Evolutionary conservation across 2,113 vertebrate species (phyloP).

Genomic region (Chaenogobius annularis): DNA sequence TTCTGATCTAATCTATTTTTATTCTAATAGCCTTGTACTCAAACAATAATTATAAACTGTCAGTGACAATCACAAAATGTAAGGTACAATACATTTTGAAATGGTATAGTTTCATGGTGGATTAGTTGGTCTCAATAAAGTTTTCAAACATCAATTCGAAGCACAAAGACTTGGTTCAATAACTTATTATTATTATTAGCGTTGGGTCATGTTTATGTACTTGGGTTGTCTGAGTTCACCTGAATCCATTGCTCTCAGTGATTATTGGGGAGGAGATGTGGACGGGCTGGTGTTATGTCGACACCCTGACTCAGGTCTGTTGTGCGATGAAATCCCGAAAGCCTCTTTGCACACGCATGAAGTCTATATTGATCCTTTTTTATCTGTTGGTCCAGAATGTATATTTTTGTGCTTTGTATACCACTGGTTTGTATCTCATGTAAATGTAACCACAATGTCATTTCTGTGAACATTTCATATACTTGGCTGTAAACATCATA

Average conservation of each 20-base stretch:
- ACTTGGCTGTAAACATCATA: not conserved
- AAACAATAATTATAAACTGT: not conserved
- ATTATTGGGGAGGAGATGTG: not conserved
- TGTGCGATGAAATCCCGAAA: not conserved
- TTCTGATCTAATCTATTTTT: not conserved
- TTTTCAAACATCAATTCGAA: not conserved
- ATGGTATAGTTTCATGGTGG: not conserved
- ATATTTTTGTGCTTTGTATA: slow-evolving; percentile 1
- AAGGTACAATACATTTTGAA: not conserved
- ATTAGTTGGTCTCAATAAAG: not conserved
- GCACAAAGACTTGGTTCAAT: not conserved
- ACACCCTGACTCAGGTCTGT: not conserved
- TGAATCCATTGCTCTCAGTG: not conserved
- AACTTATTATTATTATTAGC: not conserved
- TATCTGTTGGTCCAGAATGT: not conserved
- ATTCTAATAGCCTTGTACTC: not conserved
- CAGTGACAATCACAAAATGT: not conserved
- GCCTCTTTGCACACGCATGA: not conserved
- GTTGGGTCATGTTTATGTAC: not conserved
- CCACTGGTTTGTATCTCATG: slow-evolving; percentile 1
- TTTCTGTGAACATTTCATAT: not conserved
- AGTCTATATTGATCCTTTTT: not conserved
- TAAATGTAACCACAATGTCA: not conserved
- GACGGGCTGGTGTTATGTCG: not conserved
- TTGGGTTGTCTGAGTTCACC: not conserved